Evolutionary conservation across 2,797 vertebrate species (phyloP).

Genomic region (Menidia menidia): DNA sequence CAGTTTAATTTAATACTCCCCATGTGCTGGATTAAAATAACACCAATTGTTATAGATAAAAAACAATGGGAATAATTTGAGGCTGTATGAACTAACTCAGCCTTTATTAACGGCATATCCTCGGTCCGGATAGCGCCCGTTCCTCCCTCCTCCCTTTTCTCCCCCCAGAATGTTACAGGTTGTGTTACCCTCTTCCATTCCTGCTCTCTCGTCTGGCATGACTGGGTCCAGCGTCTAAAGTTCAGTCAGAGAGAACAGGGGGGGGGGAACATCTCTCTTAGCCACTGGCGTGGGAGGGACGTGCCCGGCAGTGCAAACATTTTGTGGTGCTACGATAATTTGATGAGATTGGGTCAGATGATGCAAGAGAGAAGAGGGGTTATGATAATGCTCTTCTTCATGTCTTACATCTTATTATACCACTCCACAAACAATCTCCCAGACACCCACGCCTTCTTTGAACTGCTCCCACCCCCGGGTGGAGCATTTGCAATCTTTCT

Average conservation of each 20-base stretch:
- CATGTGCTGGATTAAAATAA: background rate
- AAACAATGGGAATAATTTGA: background rate
- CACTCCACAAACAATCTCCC: conserved; percentile 56
- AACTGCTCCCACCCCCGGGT: conserved; percentile 63
- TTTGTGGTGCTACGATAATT: conserved; percentile 74
- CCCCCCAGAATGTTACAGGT: conserved; percentile 53
- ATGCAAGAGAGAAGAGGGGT: conserved; percentile 67
- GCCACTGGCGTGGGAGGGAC: conserved; percentile 54
- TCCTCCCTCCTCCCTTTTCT: background rate
- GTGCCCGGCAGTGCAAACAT: conserved; percentile 49
- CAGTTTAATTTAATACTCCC: background rate
- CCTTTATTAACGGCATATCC: conserved; percentile 14
- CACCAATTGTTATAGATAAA: fast-evolving
- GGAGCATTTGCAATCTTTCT: conserved; percentile 54
- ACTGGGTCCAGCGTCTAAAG: conserved; percentile 63
- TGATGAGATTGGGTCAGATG: conserved; percentile 76
- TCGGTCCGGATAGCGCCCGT: conserved; percentile 1
- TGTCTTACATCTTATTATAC: conserved; percentile 68
- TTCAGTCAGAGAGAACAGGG: conserved; percentile 65
- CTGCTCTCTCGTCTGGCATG: conserved; percentile 48
- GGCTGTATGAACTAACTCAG: background rate
- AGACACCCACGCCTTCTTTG: conserved; percentile 57
- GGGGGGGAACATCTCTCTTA: conserved; percentile 52
- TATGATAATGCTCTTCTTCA: conserved; percentile 65
- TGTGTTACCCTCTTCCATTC: conserved; percentile 52